Evolutionary conservation across 2,113 vertebrate species (phyloP).

Genomic region (Tautogolabrus adspersus): DNA sequence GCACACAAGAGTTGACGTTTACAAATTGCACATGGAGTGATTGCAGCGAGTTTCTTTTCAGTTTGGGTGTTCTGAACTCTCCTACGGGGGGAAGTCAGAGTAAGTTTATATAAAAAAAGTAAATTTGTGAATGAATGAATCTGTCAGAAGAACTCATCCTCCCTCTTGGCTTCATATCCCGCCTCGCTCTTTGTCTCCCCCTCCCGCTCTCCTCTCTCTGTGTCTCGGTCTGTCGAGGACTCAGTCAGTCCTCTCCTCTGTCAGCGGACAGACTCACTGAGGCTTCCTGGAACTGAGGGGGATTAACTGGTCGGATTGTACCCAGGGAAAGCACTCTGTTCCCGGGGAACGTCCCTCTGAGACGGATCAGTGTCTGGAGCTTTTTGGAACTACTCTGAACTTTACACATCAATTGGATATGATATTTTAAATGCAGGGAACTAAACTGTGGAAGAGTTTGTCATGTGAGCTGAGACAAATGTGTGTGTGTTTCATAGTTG

Average conservation of each 20-base stretch:
- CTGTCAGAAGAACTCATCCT: neutral
- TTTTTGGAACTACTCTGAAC: neutral
- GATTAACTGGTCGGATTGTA: conserved; percentile 14
- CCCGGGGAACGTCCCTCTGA: conserved; percentile 10
- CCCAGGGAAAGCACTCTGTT: conserved; percentile 30
- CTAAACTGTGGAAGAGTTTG: neutral
- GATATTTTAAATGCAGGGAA: too few relatives aligned
- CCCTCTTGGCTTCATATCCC: neutral
- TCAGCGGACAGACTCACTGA: conserved; percentile 21
- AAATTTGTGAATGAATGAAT: neutral
- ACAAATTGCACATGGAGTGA: too few relatives aligned
- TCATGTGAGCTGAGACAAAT: neutral
- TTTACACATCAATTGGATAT: neutral
- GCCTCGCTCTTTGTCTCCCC: neutral
- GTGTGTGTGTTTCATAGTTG: neutral
- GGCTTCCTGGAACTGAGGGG: conserved; percentile 34
- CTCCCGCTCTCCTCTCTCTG: neutral
- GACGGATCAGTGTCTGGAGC: neutral
- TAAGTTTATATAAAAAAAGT: too few relatives aligned
- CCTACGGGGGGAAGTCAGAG: too few relatives aligned
- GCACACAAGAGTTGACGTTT: too few relatives aligned
- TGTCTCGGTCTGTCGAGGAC: conserved; percentile 1
- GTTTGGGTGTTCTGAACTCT: too few relatives aligned
- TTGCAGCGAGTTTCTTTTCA: too few relatives aligned
- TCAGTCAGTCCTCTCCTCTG: conserved; percentile 31